Conservation (phyloP, 2,113 vertebrate genomes). For the Nothobranchius kuhntae region DNA sequence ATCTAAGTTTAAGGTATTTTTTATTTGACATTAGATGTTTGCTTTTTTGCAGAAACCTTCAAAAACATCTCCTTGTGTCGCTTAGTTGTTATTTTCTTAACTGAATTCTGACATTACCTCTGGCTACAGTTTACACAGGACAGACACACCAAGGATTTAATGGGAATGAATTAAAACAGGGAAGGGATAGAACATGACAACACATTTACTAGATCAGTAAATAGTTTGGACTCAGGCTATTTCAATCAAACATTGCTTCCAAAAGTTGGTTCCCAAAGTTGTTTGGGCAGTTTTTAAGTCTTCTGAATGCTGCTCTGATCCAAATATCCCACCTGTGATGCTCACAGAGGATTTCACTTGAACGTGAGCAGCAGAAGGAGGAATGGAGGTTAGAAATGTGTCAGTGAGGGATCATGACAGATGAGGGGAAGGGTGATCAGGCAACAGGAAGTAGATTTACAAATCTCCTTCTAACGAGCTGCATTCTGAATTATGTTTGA, state of each 20-base stretch:
- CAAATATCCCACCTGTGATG: not conserved
- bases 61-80: not conserved
- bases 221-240: not conserved
- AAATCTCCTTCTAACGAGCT: slow-evolving; percentile 25
- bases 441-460: slow-evolving; percentile 45
- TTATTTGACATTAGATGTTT: not conserved
- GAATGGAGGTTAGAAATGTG: slow-evolving; percentile 1
- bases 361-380: slow-evolving; percentile 13
- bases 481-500: slow-evolving; percentile 29
- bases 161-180: slow-evolving; percentile 34
- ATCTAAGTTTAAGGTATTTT: not conserved
- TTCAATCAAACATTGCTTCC: not conserved
- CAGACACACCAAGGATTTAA: slow-evolving; percentile 77
- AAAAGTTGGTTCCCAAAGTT: not conserved
- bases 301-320: slow-evolving; percentile 4
- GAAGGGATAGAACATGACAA: not conserved
- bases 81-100: not conserved
- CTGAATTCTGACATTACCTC: slow-evolving; percentile 20
- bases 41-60: not conserved
- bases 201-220: not conserved
- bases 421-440: slow-evolving; percentile 1
- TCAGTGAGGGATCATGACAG: not conserved
- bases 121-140: slow-evolving; percentile 60
- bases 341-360: not conserved
- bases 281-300: slow-evolving; percentile 43